Percentiles rank a stretch among this genome's conserved stretches.
These are phyloP conservation scores for Callaeas wilsoni DNA, from an alignment of 2,113 vertebrate species.

Conservation along the genomic window DNA sequence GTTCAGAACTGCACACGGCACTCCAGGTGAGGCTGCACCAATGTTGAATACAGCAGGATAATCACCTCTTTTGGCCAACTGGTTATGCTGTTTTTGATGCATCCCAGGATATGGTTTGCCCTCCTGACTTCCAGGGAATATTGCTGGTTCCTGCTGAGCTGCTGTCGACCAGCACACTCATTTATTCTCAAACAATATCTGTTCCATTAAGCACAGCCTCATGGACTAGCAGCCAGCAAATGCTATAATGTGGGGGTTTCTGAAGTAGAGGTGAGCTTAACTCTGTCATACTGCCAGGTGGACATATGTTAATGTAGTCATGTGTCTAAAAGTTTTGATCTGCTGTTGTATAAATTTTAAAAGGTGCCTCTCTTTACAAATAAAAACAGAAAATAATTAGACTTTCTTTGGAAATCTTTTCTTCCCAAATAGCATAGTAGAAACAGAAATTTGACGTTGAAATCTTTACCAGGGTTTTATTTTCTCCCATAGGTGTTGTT, in stretches of 20 bases:
- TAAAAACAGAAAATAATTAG: background rate
- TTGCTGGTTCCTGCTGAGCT: background rate
- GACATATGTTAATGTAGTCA: background rate
- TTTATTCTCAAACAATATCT: background rate
- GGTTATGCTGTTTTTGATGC: background rate
- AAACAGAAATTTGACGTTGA: background rate
- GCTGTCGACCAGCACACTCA: fast-evolving
- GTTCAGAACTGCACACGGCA: background rate
- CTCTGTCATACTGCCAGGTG: background rate
- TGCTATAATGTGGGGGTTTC: fast-evolving
- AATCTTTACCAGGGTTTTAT: background rate
- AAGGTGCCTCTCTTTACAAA: fast-evolving
- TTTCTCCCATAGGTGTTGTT: fast-evolving
- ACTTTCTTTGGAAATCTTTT: background rate
- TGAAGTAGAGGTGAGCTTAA: background rate
- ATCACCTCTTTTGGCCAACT: background rate
- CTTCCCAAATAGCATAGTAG: background rate
- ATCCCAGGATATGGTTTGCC: fast-evolving
- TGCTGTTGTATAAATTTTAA: background rate
- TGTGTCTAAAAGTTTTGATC: background rate
- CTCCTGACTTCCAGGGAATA: background rate
- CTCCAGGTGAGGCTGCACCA: fast-evolving
- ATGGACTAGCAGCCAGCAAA: background rate
- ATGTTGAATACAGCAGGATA: fast-evolving
- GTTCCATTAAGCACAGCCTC: background rate